phyloP scores from a whole-genome alignment of 2,888 invertebrate genomes.

The Leistus spinibarbis region DNA sequence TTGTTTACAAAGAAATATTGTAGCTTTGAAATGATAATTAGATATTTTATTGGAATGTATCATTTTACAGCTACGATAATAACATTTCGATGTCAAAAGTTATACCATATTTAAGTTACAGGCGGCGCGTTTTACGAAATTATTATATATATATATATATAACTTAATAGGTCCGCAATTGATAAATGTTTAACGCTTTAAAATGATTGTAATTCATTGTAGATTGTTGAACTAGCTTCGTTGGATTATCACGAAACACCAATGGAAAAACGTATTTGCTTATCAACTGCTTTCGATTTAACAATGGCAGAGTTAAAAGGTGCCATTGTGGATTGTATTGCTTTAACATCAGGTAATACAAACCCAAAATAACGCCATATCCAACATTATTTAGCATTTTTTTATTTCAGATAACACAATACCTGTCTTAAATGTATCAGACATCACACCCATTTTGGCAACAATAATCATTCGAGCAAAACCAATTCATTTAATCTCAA shows the following conservation, averaged over 20 bases:
- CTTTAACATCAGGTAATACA: constrained; percentile 49
- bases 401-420: constrained; percentile 48
- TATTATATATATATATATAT: no score
- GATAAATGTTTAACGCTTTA: no score
- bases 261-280: constrained; percentile 57
- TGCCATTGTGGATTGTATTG: constrained; percentile 54
- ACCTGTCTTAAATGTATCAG: constrained; percentile 51
- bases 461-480: constrained; percentile 57
- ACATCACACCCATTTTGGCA: constrained; percentile 55
- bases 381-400: neutral
- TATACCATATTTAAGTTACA: no score
- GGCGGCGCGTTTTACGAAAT: no score
- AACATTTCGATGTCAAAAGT: no score
- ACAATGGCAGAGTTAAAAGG: constrained; percentile 58
- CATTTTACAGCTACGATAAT: no score
- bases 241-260: constrained; percentile 55
- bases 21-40: no score
- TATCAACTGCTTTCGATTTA: constrained; percentile 57
- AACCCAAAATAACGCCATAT: neutral
- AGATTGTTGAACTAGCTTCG: constrained; percentile 58
- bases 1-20: no score
- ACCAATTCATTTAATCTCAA: constrained; percentile 55
- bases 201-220: constrained; percentile 39
- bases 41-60: no score
- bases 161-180: no score